Percentiles rank a stretch among this genome's conserved stretches.
These are phyloP conservation scores for Eumerus sabulonum DNA, from an alignment of 2,888 invertebrate genomes.

Conservation along the genomic window DNA sequence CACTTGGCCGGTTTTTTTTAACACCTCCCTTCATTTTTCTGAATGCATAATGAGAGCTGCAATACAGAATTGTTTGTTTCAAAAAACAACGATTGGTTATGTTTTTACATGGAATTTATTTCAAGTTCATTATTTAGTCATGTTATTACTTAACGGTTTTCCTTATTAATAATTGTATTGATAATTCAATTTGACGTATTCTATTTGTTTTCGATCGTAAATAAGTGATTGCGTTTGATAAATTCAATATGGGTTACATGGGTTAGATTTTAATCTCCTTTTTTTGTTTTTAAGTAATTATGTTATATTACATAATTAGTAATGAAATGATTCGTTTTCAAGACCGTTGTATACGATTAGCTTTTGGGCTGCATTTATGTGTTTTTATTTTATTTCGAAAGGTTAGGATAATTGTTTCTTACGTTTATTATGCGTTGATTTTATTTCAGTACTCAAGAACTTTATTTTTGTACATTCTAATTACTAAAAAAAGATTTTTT, in stretches of 20 bases:
- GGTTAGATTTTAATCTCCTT: conserved; percentile 12
- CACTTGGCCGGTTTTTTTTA: no score
- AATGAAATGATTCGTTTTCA: conserved; percentile 35
- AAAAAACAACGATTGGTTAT: no score
- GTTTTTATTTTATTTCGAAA: conserved; percentile 21
- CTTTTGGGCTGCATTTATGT: conserved; percentile 42
- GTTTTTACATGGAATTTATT: no score
- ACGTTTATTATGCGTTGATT: conserved; percentile 39
- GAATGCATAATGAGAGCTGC: no score
- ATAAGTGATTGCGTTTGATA: conserved; percentile 31
- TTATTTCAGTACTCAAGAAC: conserved; percentile 46
- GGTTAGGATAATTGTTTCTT: conserved; percentile 16
- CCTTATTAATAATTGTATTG: conserved; percentile 25
- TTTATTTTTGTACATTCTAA: conserved; percentile 41
- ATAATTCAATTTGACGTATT: conserved; percentile 44
- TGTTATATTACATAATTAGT: conserved; percentile 34
- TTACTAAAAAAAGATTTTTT: conserved; percentile 61
- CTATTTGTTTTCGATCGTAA: conserved; percentile 50
- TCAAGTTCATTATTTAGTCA: no score
- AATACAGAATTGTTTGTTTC: no score
- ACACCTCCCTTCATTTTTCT: no score
- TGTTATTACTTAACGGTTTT: conserved; percentile 25
- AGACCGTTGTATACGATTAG: conserved; percentile 57
- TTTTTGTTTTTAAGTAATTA: conserved; percentile 11
- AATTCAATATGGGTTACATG: conserved; percentile 25